Evolutionary conservation across 37 sponge, comb jelly and placozoan genomes (phyloP), one percentile per base, ranked within the genome.

Genomic region (Hormiphora californensis): DNA sequence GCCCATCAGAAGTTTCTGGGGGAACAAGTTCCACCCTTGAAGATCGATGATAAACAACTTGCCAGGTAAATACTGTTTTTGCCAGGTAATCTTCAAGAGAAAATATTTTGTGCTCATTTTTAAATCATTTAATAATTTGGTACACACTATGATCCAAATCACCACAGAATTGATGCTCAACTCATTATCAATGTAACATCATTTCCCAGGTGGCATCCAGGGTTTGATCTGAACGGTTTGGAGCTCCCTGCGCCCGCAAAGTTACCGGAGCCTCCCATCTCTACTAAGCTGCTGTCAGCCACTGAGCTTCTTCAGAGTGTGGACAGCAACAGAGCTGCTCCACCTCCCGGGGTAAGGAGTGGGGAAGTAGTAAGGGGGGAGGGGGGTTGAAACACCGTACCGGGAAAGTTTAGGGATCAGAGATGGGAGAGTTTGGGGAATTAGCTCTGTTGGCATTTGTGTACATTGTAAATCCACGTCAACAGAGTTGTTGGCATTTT

Each of bases 171-270:
- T n/a, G n/a, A n/a, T n/a, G n/a, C n/a, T n/a, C n/a, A n/a, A n/a
- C n/a, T n/a, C n/a, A n/a, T n/a, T n/a, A n/a, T n/a, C n/a, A n/a
- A n/a, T n/a, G n/a, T n/a, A n/a, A n/a, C n/a, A n/a, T n/a, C n/a
- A n/a, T 57, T 7, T 65, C 17, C 2, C 81, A 73, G 81, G 23
- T 73, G 81, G 81, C 81, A 73, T 28, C 81, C 81, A 12, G 81
- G 43, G 81, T 73, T 73, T 41, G 81, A 73, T 73, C 81, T 73
- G 43, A 73, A 73, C 46, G 81, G 81, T 7, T 41, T 73, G 27
- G 81, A 73, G 41, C 81, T 73, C 27, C 81, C 81, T 3, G 28
- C 81, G 8, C 23, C 46, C 17, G 81, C 36, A 1, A 46, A 73
- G 28, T 28, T 73, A 0, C 81, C 81, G 4, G 17, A 73, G 43